Evolutionary conservation across 1,140 invertebrate species (phyloP).

Genomic region (Brachionus calyciflorus): DNA sequence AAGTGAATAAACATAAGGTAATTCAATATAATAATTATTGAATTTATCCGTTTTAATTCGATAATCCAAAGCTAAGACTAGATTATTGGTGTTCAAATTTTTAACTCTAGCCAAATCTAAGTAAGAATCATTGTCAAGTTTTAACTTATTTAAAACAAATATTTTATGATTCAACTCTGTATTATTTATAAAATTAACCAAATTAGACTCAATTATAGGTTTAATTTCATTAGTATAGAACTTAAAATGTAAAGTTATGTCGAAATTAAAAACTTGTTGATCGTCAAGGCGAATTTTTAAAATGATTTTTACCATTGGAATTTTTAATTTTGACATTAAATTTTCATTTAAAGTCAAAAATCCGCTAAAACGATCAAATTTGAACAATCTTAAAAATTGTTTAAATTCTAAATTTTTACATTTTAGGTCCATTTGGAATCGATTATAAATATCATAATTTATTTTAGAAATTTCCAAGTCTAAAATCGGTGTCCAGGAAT

Average conservation of each 20-base stretch:
- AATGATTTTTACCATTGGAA: neutral
- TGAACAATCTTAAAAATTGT: neutral
- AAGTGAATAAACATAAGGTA: slow-evolving; percentile 4
- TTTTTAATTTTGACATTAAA: neutral
- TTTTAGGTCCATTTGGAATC: neutral
- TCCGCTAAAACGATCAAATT: neutral
- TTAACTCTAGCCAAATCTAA: slow-evolving; percentile 6
- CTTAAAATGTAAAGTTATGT: neutral
- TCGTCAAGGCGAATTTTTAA: neutral
- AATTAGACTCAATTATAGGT: neutral
- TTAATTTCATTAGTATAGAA: neutral
- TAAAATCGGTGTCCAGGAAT: neutral
- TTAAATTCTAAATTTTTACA: neutral
- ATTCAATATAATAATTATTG: neutral
- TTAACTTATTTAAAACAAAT: neutral
- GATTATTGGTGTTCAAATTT: slow-evolving; percentile 1
- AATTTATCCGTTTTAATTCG: neutral
- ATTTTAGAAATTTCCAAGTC: neutral
- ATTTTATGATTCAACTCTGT: neutral
- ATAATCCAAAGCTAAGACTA: slow-evolving; percentile 26
- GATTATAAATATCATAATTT: neutral
- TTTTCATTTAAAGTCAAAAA: neutral
- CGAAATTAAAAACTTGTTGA: neutral
- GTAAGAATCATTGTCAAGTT: neutral
- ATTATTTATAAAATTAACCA: slow-evolving; percentile 18